Percentiles rank a stretch among this genome's conserved stretches.
These are phyloP conservation scores for Stegostoma tigrinum DNA, from an alignment of 2,113 vertebrate genomes.

Conservation along the genomic window DNA sequence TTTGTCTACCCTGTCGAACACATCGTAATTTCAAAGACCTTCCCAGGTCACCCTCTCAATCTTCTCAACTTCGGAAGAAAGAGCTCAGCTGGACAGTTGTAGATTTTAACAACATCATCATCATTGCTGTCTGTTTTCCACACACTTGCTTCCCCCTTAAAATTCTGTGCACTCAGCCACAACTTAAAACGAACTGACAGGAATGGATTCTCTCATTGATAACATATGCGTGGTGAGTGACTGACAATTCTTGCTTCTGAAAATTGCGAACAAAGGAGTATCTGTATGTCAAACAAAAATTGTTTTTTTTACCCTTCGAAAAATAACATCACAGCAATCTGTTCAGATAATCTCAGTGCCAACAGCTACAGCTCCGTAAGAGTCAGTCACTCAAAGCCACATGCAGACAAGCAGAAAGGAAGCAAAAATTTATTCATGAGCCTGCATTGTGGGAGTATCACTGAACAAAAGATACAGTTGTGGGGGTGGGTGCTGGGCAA, in stretches of 20 bases:
- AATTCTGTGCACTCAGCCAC: background rate
- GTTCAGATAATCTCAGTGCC: conserved; percentile 28
- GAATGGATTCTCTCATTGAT: background rate
- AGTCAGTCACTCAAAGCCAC: background rate
- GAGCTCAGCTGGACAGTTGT: background rate
- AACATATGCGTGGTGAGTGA: background rate
- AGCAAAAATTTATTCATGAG: conserved; percentile 19
- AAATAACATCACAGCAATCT: conserved; percentile 23
- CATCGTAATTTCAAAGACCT: background rate
- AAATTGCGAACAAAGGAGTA: background rate
- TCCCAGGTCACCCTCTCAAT: background rate
- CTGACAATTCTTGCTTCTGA: background rate
- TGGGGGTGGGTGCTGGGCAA: background rate
- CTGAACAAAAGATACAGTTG: background rate
- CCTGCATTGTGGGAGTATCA: background rate
- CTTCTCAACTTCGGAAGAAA: background rate
- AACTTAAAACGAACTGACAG: background rate
- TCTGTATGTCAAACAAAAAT: conserved; percentile 23
- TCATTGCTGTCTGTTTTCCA: background rate
- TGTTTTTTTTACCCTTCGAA: background rate
- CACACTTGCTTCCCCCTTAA: background rate
- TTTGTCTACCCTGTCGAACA: background rate
- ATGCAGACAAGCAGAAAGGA: background rate
- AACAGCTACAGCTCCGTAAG: background rate
- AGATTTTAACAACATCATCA: background rate